Percentiles rank a stretch among this genome's conserved stretches.
Conservation (phyloP, 2,888 invertebrate species). For the Spodoptera picta region DNA sequence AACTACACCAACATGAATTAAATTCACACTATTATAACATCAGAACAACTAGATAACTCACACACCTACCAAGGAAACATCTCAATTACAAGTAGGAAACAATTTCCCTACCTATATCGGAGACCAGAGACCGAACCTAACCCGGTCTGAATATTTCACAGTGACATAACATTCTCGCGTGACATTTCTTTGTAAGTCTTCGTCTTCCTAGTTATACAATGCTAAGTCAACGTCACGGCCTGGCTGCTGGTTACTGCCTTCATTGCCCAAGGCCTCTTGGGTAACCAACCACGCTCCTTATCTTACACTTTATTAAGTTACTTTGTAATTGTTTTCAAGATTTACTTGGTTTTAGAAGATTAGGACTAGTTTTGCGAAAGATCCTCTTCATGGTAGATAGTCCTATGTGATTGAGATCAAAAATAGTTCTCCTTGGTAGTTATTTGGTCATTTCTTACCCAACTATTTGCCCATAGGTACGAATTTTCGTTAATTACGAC, state of each 20-base stretch:
- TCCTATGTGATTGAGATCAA: too few relatives aligned
- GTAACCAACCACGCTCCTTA: constrained; percentile 49
- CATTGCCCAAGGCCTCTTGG: constrained; percentile 48
- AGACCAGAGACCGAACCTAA: constrained; percentile 5
- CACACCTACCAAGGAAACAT: too few relatives aligned
- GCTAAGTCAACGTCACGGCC: constrained; percentile 48
- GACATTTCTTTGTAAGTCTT: constrained; percentile 50
- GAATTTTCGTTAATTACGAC: too few relatives aligned
- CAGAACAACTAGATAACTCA: too few relatives aligned
- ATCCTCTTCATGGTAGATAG: too few relatives aligned
- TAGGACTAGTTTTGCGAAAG: neutral
- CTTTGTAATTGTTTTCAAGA: constrained; percentile 11
- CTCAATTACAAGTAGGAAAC: constrained; percentile 6
- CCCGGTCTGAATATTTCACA: constrained; percentile 24
- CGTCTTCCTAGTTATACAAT: constrained; percentile 53
- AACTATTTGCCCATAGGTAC: too few relatives aligned
- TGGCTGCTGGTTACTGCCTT: constrained; percentile 41
- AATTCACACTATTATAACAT: too few relatives aligned
- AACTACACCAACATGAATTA: too few relatives aligned
- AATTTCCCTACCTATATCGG: constrained; percentile 7
- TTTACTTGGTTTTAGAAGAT: neutral
- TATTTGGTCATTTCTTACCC: too few relatives aligned
- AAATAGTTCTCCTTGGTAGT: too few relatives aligned
- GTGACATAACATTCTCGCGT: constrained; percentile 51
- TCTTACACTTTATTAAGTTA: constrained; percentile 19